phyloP scores from a whole-genome alignment of 2,888 invertebrate species.

The Amphipyra tragopoginis region DNA sequence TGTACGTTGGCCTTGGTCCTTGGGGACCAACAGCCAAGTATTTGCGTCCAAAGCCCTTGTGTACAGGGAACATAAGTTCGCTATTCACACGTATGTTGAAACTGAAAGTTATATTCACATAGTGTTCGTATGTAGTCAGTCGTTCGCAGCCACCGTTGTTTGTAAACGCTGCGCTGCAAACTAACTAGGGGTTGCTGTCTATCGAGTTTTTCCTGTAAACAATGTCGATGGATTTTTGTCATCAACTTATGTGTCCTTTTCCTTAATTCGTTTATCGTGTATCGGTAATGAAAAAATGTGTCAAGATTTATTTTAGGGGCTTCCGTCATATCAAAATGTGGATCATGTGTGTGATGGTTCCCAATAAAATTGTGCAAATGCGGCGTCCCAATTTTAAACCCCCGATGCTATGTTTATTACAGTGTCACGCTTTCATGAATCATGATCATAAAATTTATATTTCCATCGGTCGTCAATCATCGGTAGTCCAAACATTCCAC shows the following conservation, averaged over 20 bases:
- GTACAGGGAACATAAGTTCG: slow-evolving; percentile 46
- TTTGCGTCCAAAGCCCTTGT: slow-evolving; percentile 31
- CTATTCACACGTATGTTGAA: slow-evolving; percentile 59
- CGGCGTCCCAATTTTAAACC: slow-evolving; percentile 26
- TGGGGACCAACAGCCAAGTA: slow-evolving; percentile 24
- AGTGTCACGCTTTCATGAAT: slow-evolving; percentile 35
- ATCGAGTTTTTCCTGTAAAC: slow-evolving; percentile 62
- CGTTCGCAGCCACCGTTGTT: slow-evolving; percentile 78
- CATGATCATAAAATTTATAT: slow-evolving; percentile 47
- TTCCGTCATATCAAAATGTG: no score
- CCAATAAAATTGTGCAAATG: slow-evolving; percentile 32
- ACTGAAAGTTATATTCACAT: slow-evolving; percentile 74
- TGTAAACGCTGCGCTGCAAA: slow-evolving; percentile 80
- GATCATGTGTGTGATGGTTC: not conserved
- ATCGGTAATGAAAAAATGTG: not conserved
- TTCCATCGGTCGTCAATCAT: slow-evolving; percentile 48
- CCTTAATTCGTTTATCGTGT: not conserved
- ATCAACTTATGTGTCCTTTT: not conserved
- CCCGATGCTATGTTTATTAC: slow-evolving; percentile 42
- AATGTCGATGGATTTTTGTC: slow-evolving; percentile 59
- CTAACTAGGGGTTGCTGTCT: slow-evolving; percentile 68
- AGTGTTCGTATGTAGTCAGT: slow-evolving; percentile 74
- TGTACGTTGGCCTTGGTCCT: slow-evolving; percentile 21
- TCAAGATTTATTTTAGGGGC: not conserved
- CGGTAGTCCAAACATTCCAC: slow-evolving; percentile 37